Evolutionary conservation across 2,888 invertebrate genomes (phyloP).

Genomic region (Zygothrica quintamaculata): DNA sequence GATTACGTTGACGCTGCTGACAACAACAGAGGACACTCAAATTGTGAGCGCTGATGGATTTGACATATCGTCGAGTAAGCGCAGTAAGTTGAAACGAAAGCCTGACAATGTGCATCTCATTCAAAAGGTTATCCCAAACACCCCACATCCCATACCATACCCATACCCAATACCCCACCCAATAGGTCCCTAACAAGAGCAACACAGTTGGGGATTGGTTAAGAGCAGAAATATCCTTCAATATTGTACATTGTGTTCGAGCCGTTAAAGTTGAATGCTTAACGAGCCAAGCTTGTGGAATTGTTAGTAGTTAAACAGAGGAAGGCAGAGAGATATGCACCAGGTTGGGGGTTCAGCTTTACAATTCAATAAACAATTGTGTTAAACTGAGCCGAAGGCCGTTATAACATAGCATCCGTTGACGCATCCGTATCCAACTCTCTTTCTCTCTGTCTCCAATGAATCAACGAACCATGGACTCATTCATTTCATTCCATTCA

Average conservation of each 20-base stretch:
- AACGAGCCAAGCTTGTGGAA: slow-evolving; percentile 68
- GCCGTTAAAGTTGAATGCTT: slow-evolving; percentile 77
- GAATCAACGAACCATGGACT: slow-evolving; percentile 50
- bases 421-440: slow-evolving; percentile 26
- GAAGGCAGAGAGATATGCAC: background rate
- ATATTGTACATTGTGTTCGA: slow-evolving; percentile 60
- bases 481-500: slow-evolving; percentile 48
- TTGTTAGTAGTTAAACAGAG: slow-evolving; percentile 47
- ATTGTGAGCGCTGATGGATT: slow-evolving; percentile 84
- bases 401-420: too few species aligned
- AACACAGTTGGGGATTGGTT: too few species aligned
- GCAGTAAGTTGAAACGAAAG: slow-evolving; percentile 75
- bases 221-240: slow-evolving; percentile 37
- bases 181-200: too few species aligned
- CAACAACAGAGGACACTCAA: slow-evolving; percentile 83
- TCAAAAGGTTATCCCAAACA: slow-evolving; percentile 46
- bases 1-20: slow-evolving; percentile 60
- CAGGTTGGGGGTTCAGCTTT: slow-evolving; percentile 51
- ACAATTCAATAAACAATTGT: slow-evolving; percentile 81
- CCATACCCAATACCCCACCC: too few species aligned
- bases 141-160: background rate
- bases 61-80: slow-evolving; percentile 83
- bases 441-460: slow-evolving; percentile 4
- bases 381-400: slow-evolving; percentile 72
- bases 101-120: slow-evolving; percentile 76